Evolutionary conservation across 1,140 invertebrate genomes (phyloP), one percentile per base, ranked within the genome.

Genomic region (Vollenhovia emeryi): DNA sequence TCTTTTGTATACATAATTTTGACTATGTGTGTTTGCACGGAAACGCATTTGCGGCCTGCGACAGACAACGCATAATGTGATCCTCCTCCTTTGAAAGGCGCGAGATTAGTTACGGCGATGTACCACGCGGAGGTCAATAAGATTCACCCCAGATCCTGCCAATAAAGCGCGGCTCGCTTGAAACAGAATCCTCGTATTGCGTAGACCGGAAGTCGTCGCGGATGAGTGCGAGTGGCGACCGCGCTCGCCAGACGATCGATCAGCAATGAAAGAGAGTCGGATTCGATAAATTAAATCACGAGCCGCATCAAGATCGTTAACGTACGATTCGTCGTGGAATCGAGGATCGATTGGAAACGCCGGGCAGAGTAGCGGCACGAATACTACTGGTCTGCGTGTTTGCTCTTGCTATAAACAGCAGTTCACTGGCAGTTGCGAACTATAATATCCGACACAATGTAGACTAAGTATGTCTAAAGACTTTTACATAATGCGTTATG

Each of bases 301-400:
- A 89, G 84, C 66, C 87, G 43, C n/a, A 87, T 86, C 82, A 48
- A 60, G 88, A 76, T 91, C 90, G 87, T 92, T 93, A 92, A 93
- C 88, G 88, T 92, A 90, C 78, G 85, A 92, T 71, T 83, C 82
- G 90, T 92, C 90, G 43, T 11, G 30, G 36, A 30, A 30, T 69
- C 5, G 48, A 69, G 64, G 11, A 55, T 71, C 50, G 50, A 82
- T 82, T 57, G 78, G 11, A 82, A 73, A 73, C 13, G 52, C 33
- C 7, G 18, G 50, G 43, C 8, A 24, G 40, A 11, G 1, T 11
- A n/a, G 33, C 24, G 13, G n/a, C 5, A 11, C 33, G 30, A 24
- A 55, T 7, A 21, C 33, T 24, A 60, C 7, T n/a, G 27, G 33
- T 21, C 27, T 50, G 27, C 11, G 15, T 55, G 33, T 80, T 71